phyloP scores from a whole-genome alignment of 2,888 invertebrate species.

The Chymomyza amoena region DNA sequence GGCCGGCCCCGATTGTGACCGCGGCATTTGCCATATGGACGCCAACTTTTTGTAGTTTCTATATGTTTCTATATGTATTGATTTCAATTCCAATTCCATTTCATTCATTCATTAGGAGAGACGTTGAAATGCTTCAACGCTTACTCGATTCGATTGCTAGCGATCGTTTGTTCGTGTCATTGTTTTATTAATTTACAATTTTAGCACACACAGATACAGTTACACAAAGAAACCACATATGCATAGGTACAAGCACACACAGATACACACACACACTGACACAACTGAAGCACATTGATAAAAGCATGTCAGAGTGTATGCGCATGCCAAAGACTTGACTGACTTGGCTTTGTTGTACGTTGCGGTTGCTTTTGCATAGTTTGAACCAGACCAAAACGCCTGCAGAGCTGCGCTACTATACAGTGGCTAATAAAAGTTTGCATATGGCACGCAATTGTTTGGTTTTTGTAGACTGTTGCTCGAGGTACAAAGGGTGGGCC shows the following conservation, averaged over 20 bases:
- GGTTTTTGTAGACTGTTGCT: too few species aligned
- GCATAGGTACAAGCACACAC: constrained; percentile 12
- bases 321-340: neutral
- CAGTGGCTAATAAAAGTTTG: too few species aligned
- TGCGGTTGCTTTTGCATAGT: neutral
- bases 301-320: constrained; percentile 14
- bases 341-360: neutral
- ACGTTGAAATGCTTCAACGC: neutral
- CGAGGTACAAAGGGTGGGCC: too few species aligned
- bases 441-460: too few species aligned
- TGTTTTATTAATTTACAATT: constrained; percentile 70
- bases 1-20: neutral
- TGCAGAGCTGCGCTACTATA: constrained; percentile 3
- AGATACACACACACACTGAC: constrained; percentile 19
- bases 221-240: neutral
- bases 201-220: constrained; percentile 51
- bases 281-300: constrained; percentile 14
- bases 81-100: constrained; percentile 68
- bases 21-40: constrained; percentile 14
- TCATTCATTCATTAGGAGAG: constrained; percentile 50
- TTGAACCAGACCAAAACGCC: neutral
- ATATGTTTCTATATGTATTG: constrained; percentile 46
- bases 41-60: constrained; percentile 26
- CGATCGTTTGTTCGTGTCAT: constrained; percentile 23
- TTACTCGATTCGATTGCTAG: neutral